Conservation (phyloP, 2,113 vertebrate genomes). For the Ranitomeya imitator region DNA sequence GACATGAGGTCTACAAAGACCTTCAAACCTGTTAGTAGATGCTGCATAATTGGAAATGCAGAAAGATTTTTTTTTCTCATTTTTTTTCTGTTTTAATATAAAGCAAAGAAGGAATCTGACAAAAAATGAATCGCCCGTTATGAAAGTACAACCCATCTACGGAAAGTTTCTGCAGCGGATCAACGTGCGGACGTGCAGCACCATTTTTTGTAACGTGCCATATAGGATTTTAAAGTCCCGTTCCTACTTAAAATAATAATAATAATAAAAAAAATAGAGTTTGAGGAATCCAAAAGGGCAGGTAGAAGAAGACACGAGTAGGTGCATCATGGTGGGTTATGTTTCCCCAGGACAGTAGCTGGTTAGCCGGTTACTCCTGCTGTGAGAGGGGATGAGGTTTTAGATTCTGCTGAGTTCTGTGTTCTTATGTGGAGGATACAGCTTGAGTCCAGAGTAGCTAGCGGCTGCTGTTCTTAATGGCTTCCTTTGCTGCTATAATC, state of each 20-base stretch:
- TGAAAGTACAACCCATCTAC: slow-evolving; percentile 72
- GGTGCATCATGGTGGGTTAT: slow-evolving; percentile 64
- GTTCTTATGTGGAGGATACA: slow-evolving; percentile 64
- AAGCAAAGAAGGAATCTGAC: slow-evolving; percentile 55
- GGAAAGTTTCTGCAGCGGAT: slow-evolving; percentile 73
- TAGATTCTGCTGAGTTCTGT: slow-evolving; percentile 72
- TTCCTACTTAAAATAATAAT: slow-evolving; percentile 69
- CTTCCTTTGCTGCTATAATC: slow-evolving; percentile 98
- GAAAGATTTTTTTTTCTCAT: slow-evolving; percentile 38
- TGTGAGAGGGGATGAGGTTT: slow-evolving; percentile 68
- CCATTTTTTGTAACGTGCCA: slow-evolving; percentile 55
- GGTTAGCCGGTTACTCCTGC: slow-evolving; percentile 66
- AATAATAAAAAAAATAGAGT: slow-evolving; percentile 74
- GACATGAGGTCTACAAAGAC: slow-evolving; percentile 7
- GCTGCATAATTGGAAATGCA: slow-evolving; percentile 54
- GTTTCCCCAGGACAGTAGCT: slow-evolving; percentile 64
- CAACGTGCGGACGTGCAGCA: slow-evolving; percentile 65
- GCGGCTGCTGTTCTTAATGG: slow-evolving; percentile 99
- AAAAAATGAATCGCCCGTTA: slow-evolving; percentile 64
- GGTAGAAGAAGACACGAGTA: slow-evolving; percentile 77
- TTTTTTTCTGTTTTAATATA: slow-evolving; percentile 53
- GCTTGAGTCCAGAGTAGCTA: slow-evolving; percentile 69
- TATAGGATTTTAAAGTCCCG: slow-evolving; percentile 60
- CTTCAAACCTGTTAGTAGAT: neutral
- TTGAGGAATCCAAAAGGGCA: slow-evolving; percentile 75